Evolutionary conservation across 2,888 invertebrate genomes (phyloP), one percentile per base, ranked within the genome.

Genomic region (Drosophila maculinotata): DNA sequence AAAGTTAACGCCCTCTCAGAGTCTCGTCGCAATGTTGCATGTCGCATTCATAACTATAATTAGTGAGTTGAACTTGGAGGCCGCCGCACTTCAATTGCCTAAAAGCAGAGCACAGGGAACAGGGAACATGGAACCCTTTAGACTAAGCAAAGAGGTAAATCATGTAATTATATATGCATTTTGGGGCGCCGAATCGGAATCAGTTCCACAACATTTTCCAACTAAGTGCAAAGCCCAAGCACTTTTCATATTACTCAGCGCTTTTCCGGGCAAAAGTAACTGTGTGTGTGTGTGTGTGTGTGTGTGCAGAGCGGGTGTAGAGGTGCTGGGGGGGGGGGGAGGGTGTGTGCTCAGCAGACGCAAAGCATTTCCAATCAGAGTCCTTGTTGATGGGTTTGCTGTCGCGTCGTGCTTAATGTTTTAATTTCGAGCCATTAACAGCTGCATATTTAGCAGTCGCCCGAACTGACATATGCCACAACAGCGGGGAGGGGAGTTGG

Each of bases 381-480:
- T 68, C 48, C 67, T 48, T 59, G 63, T 58, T 64, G 63, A 45
- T 52, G 54, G 54, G 31, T 20, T 26, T 42, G n/a, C 39, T 53
- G 73, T 64, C 62, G 79, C 63, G 56, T 56, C 60, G 64, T 57
- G 71, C 79, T 82, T 79, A 79, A 82, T 82, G 81, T 85, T 82
- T 82, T 85, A 82, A 82, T 82, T 85, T 79, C 57, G 66, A 66
- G 78, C 85, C 85, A 82, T 82, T 82, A 82, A 82, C 85, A 82
- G 85, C 83, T 82, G 81, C 85, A 82, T 79, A 77, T 79, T 79
- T 62, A 67, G 73, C 63, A 58, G 56, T 20, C 20, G 45, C 30
- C 10, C 58, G 23, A 36, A 42, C 80, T 52, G 82, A 65, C 82
- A 79, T 79, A 79, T 79, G 79, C 68, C 74, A 47, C 23, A 25